A percentile compares a stretch with the other conserved stretches of the same genome.
These are phyloP conservation scores for Pimephales promelas DNA, from an alignment of 2,113 vertebrate genomes.

Conservation along the genomic window DNA sequence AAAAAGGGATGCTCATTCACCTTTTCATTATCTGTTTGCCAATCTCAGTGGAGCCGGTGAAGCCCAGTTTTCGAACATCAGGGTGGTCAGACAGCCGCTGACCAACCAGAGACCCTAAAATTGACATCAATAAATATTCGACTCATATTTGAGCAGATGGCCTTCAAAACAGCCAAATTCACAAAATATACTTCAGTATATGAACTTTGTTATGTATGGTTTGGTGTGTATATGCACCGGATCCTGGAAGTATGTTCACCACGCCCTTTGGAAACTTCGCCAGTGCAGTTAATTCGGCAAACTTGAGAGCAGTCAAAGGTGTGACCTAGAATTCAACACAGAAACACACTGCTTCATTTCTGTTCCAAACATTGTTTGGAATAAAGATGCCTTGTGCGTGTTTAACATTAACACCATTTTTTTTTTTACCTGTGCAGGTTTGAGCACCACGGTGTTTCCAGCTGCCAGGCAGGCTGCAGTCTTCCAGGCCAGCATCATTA, in stretches of 20 bases:
- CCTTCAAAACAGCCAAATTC: neutral
- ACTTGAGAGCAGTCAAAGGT: constrained; percentile 86
- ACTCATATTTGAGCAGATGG: neutral
- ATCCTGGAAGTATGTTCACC: constrained; percentile 84
- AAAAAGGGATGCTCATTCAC: constrained; percentile 61
- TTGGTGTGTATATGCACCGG: constrained; percentile 70
- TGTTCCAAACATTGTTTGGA: neutral
- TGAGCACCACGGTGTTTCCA: constrained; percentile 86
- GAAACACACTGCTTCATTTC: constrained; percentile 1
- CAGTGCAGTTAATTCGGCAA: constrained; percentile 81
- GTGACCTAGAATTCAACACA: constrained; percentile 76
- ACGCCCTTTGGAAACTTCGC: constrained; percentile 86
- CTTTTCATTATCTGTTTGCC: constrained; percentile 92
- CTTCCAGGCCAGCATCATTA: constrained; percentile 92
- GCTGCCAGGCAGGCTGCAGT: constrained; percentile 83
- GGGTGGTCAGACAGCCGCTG: constrained; percentile 85
- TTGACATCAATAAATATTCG: neutral
- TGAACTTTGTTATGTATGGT: neutral
- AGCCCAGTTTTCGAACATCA: constrained; percentile 86
- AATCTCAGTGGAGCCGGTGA: constrained; percentile 86
- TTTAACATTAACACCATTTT: neutral
- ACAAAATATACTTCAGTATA: neutral
- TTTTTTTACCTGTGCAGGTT: constrained; percentile 87
- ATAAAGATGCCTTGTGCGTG: neutral
- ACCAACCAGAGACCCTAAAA: constrained; percentile 79